phyloP scores from a whole-genome alignment of 2,888 invertebrate species.

The Adineta ricciae region DNA sequence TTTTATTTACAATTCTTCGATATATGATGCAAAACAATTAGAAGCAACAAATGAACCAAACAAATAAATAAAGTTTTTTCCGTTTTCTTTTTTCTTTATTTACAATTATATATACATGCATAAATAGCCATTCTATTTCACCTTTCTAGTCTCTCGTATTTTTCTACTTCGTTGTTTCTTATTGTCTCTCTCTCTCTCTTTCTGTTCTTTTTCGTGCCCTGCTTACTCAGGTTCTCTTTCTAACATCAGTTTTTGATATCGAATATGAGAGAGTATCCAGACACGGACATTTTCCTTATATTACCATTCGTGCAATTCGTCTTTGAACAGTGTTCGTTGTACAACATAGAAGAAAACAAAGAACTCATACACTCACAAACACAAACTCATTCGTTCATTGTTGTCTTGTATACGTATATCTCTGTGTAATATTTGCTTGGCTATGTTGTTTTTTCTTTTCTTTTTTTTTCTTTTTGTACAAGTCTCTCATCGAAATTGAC shows the following conservation, averaged over 20 bases:
- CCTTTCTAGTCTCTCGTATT: slow-evolving; percentile 6
- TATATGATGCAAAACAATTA: background rate
- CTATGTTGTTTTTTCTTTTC: background rate
- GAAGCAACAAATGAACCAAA: background rate
- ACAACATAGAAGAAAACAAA: background rate
- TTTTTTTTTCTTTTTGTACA: background rate
- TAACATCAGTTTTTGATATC: background rate
- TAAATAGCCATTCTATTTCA: background rate
- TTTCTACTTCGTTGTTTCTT: background rate
- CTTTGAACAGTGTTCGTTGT: slow-evolving; percentile 4
- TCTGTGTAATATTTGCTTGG: background rate
- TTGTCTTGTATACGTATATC: background rate
- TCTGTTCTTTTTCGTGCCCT: background rate
- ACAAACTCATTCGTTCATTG: background rate
- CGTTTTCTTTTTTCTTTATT: background rate
- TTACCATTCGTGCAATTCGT: background rate
- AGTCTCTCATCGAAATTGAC: background rate
- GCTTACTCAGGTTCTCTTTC: background rate
- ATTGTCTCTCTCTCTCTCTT: background rate
- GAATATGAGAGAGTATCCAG: background rate
- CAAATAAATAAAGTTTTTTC: background rate
- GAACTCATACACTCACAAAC: background rate
- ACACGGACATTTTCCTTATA: background rate
- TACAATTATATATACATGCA: slow-evolving; percentile 4
- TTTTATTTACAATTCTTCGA: background rate